Evolutionary conservation across 2,797 vertebrate species (phyloP), one percentile per base, ranked within the genome.

Genomic region (Eremophila alpestris): DNA sequence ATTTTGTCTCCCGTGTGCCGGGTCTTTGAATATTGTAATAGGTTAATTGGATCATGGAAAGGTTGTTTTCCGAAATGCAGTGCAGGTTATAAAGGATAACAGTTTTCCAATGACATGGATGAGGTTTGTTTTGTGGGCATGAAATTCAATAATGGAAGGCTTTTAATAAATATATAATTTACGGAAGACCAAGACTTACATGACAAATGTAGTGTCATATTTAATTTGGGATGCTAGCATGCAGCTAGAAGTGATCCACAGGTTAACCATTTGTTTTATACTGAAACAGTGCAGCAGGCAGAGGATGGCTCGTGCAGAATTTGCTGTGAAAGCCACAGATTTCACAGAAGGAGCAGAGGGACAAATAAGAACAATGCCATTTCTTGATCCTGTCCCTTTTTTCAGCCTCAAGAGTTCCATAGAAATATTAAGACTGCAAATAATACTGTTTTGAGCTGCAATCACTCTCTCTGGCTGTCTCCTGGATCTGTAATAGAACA

Each of bases 111-210:
- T 96, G 85, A 92, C 93, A 96, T 75, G 75, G 79, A 85, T 90
- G 90, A 95, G 92, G 78, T 91, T 96, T 97, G 90, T 90, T 97
- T 97, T 96, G 83, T 95, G 94, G 76, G 83, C 77, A 87, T 90
- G 69, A 96, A 97, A 97, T 93, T 97, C 92, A 95, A 94, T 94
- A 97, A 97, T 80, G 81, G 87, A 86, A 94, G 88, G 85, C 93
- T 95, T 95, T 96, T 96, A 97, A 97, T 96, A 97, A 97, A 94
- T 96, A 91, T 94, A 95, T 95, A 94, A 96, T 82, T 97, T 96
- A 74, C n/a, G 2, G 83, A 87, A 91, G 79, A 92, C 90, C 81
- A 93, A 96, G 93, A 73, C 64, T 93, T 96, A 91, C 58, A 96
- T 97, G 95, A 96, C 86, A 96, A 97, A 97, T 95, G 76, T 54